These are phyloP conservation scores for Falcaria lacertinaria DNA, from an alignment of 2,888 invertebrate species.

Conservation along the genomic window DNA sequence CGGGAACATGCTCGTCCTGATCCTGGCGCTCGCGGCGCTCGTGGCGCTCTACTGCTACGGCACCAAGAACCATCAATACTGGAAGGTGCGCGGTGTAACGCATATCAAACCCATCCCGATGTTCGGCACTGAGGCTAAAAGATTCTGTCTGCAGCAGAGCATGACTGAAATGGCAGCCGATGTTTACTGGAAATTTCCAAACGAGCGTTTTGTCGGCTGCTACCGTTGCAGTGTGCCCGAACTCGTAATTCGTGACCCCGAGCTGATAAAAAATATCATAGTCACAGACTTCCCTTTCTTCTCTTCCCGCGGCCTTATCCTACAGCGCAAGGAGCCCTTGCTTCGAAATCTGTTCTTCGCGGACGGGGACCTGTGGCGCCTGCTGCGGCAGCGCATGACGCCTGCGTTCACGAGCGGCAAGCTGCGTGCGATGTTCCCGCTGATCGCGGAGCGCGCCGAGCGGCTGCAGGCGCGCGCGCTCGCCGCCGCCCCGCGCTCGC, in stretches of 20 bases:
- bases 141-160: slow-evolving; percentile 37
- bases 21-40: slow-evolving; percentile 18
- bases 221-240: slow-evolving; percentile 39
- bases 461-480: slow-evolving; percentile 23
- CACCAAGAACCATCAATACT: slow-evolving; percentile 39
- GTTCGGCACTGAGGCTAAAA: slow-evolving; percentile 41
- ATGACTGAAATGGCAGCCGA: slow-evolving; percentile 35
- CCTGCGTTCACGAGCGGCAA: slow-evolving; percentile 53
- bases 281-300: slow-evolving; percentile 47
- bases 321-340: slow-evolving; percentile 37
- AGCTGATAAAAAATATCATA: slow-evolving; percentile 42
- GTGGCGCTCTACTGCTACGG: slow-evolving; percentile 37
- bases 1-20: slow-evolving; percentile 17
- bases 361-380: slow-evolving; percentile 51
- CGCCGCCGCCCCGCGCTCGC: neutral
- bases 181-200: slow-evolving; percentile 47
- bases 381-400: slow-evolving; percentile 52
- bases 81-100: slow-evolving; percentile 40
- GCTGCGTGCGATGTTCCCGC: slow-evolving; percentile 53
- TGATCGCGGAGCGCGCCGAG: slow-evolving; percentile 50
- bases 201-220: slow-evolving; percentile 47
- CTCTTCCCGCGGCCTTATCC: slow-evolving; percentile 40
- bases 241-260: slow-evolving; percentile 49
- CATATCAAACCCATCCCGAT: slow-evolving; percentile 44
- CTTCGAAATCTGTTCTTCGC: slow-evolving; percentile 48